Evolutionary conservation across 2,797 vertebrate genomes (phyloP).

Genomic region (Vultur gryphus): DNA sequence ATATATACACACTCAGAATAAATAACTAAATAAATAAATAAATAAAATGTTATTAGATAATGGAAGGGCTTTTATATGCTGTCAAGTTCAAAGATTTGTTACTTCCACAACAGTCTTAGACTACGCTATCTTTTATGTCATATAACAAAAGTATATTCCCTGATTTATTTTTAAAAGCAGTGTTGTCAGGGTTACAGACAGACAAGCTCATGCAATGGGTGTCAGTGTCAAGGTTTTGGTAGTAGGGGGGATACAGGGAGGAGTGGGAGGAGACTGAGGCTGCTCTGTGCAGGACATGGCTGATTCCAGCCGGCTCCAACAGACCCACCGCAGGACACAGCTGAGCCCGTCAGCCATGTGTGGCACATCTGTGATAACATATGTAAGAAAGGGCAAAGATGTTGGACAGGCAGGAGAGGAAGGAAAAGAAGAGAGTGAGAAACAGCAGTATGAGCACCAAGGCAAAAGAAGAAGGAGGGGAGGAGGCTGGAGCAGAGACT

Average conservation of each 20-base stretch:
- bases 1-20: neutral
- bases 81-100: neutral
- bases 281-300: accelerated
- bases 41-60: neutral
- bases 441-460: neutral
- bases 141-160: neutral
- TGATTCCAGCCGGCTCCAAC: neutral
- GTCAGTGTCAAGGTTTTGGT: neutral
- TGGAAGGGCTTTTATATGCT: neutral
- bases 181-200: neutral
- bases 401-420: neutral
- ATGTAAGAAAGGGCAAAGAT: neutral
- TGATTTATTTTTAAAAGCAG: neutral
- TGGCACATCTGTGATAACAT: neutral
- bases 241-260: neutral
- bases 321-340: neutral
- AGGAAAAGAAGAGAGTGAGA: neutral
- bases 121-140: neutral
- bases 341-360: neutral
- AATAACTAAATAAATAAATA: neutral
- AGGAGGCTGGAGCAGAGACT: neutral
- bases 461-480: neutral
- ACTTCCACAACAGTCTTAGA: neutral
- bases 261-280: neutral
- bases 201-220: neutral